These are phyloP conservation scores for Tetanocera ferruginea DNA, from an alignment of 2,888 invertebrate species.

Conservation along the genomic window DNA sequence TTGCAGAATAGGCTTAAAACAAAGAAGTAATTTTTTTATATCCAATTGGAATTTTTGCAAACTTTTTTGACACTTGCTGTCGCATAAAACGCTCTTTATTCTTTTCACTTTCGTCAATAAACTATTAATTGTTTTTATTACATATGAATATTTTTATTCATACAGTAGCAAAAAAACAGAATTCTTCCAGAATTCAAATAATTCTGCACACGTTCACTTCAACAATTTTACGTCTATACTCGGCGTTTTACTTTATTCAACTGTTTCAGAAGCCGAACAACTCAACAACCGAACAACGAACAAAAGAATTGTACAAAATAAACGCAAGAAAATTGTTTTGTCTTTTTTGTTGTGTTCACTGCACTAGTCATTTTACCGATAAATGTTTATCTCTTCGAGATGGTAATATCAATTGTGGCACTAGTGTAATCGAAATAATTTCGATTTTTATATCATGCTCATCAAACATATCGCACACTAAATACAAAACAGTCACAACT, in stretches of 20 bases:
- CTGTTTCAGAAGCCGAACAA: conserved; percentile 32
- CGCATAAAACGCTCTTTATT: neutral
- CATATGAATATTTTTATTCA: neutral
- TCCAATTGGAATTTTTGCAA: conserved; percentile 23
- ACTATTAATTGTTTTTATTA: neutral
- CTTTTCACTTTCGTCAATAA: neutral
- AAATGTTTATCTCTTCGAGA: neutral
- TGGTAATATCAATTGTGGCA: too few relatives aligned
- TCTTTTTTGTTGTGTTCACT: neutral
- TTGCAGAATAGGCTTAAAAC: neutral
- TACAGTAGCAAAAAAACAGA: neutral
- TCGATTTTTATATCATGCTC: too few relatives aligned
- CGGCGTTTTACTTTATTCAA: conserved; percentile 44
- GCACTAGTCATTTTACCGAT: neutral
- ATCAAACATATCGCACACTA: too few relatives aligned
- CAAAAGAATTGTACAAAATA: neutral
- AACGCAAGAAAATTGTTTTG: conserved; percentile 1
- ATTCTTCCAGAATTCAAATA: neutral
- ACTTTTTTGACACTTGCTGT: neutral
- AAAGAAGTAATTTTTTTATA: neutral
- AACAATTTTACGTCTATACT: conserved; percentile 13
- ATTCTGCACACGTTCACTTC: neutral
- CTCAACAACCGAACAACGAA: neutral
- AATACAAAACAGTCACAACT: too few relatives aligned
- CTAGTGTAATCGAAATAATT: neutral